These are phyloP conservation scores for Malaclemys terrapin DNA, from an alignment of 2,113 vertebrate genomes.

Conservation along the genomic window DNA sequence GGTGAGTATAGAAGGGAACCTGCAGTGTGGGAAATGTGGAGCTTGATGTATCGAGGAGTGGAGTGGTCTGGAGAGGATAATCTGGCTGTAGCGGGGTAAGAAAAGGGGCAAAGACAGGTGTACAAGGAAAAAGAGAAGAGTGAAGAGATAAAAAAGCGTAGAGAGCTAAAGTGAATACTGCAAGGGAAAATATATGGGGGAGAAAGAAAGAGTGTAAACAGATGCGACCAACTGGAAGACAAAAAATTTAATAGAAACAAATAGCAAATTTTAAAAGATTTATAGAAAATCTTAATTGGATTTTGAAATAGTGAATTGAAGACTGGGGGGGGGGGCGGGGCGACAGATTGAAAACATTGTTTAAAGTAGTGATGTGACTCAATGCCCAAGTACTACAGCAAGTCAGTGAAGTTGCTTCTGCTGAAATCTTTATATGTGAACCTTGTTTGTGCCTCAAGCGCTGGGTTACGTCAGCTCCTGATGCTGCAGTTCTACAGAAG, in stretches of 20 bases:
- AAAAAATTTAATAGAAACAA: background rate
- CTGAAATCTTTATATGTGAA: background rate
- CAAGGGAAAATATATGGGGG: background rate
- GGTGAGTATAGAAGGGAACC: background rate
- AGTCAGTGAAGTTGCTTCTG: slow-evolving; percentile 1
- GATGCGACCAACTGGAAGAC: background rate
- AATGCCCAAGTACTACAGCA: background rate
- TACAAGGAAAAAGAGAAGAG: background rate
- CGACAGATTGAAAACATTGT: background rate
- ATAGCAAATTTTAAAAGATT: too few species aligned
- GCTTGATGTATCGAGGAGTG: background rate
- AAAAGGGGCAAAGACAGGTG: background rate
- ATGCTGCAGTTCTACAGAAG: background rate
- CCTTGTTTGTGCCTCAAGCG: slow-evolving; percentile 32
- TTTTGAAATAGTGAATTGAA: too few species aligned
- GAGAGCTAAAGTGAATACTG: background rate
- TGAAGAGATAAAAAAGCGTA: background rate
- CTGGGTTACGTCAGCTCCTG: background rate
- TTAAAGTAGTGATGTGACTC: background rate
- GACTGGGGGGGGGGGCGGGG: too few species aligned
- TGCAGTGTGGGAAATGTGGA: background rate
- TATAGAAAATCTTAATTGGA: too few species aligned
- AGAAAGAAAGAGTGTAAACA: background rate
- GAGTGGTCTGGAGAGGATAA: background rate
- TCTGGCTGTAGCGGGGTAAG: background rate